Evolutionary conservation across 2,888 invertebrate genomes (phyloP).

Genomic region (Homarus gammarus): DNA sequence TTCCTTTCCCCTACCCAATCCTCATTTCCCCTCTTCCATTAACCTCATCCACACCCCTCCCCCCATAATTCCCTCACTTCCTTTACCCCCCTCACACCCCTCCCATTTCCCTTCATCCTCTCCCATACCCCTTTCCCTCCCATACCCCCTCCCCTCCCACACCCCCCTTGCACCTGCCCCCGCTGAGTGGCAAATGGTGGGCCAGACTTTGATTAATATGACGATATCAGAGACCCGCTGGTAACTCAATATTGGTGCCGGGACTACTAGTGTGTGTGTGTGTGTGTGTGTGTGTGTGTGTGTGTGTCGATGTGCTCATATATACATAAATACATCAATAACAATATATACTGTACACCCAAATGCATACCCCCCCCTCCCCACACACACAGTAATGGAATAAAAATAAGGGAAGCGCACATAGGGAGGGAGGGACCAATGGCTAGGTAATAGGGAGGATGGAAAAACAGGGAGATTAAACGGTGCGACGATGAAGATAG

Average conservation of each 20-base stretch:
- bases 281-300: no score
- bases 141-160: background rate
- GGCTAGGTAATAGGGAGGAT: no score
- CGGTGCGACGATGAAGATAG: no score
- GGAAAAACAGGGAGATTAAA: no score
- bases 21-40: no score
- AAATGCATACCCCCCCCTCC: background rate
- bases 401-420: no score
- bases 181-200: conserved; percentile 21
- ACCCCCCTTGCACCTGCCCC: background rate
- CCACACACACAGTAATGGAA: background rate
- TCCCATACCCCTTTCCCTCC: background rate
- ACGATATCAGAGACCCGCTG: background rate
- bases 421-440: no score
- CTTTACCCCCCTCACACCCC: background rate
- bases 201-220: conserved; percentile 13
- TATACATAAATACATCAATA: background rate
- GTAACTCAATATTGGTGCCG: conserved; percentile 1
- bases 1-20: no score
- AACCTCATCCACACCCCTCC: background rate
- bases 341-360: background rate
- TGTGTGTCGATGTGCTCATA: no score
- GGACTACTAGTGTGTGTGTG: no score
- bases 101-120: background rate
- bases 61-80: background rate